A percentile compares a stretch with the other conserved stretches of the same genome.
Evolutionary conservation across 2,888 invertebrate species (phyloP).

Genomic region (Tipula vernalis): DNA sequence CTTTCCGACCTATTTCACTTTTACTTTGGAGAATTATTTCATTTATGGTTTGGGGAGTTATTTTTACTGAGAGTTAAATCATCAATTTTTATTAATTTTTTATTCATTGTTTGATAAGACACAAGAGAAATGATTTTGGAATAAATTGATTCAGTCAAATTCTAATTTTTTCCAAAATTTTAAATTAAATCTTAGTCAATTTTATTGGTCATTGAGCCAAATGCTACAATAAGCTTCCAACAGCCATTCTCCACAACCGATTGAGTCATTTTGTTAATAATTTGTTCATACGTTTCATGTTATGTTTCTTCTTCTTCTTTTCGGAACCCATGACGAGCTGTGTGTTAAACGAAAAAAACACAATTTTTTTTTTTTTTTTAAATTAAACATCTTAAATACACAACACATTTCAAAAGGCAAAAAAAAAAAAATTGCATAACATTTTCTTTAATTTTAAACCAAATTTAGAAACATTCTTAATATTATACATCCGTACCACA

Average conservation of each 20-base stretch:
- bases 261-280: not conserved
- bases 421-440: conserved; percentile 6
- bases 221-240: too few species aligned
- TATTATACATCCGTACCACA: not conserved
- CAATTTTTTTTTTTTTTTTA: not conserved
- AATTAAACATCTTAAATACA: not conserved
- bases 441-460: not conserved
- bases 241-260: not conserved
- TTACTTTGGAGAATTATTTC: too few species aligned
- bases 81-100: too few species aligned
- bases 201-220: too few species aligned
- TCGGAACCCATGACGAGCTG: not conserved
- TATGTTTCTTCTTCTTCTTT: not conserved
- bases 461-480: conserved; percentile 8
- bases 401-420: not conserved
- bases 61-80: too few species aligned
- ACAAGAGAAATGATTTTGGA: too few species aligned
- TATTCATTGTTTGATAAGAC: too few species aligned
- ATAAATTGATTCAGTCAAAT: too few species aligned
- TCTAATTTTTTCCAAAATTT: too few species aligned
- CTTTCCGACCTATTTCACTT: too few species aligned
- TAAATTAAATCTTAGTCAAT: too few species aligned
- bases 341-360: not conserved
- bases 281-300: not conserved
- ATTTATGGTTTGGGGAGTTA: too few species aligned